Base-by-base conservation (phyloP, 2,888 invertebrate species). In the Drosophila nr. perissopoda region DNA sequence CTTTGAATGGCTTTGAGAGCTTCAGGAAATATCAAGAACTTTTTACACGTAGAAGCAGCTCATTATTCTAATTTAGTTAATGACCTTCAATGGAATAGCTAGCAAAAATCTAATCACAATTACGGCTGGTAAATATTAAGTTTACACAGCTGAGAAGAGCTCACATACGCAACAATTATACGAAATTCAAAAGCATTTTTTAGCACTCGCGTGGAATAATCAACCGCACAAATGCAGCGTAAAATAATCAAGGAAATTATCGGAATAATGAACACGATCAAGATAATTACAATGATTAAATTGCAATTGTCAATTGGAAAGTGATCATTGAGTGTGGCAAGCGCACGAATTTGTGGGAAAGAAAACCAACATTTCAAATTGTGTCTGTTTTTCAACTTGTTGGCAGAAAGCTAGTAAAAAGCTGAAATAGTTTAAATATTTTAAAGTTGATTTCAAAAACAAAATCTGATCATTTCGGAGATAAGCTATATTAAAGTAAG, bases 201-300 rank as follows among this genome's bases (percentile, higher is more conserved):
- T 54, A 36, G 34, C 53, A 54, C 53, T 53, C 21, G 25, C 16
- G 0, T 18, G 7, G 27, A 27, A 18, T 18, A 27, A 11, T n/a
- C 18, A n/a, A n/a, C 36, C 2, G 8, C 7, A 11, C 29, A 38
- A 40, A n/a, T 56, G 38, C 56, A 38, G 56, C 38, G 56, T 38
- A n/a, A 56, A 56, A 40, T 56, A 56, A 56, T 40, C 56, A 56
- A 38, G 38, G n/a, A 56, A 56, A 56, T 56, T 38, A 56, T 38
- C 27, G 18, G 54, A 10, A 16, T 21, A 53, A 53, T 34, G 53
- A 7, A 18, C 21, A 33, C 34, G 34, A 10, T 53, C 53, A 25
- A 21, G 53, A 53, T 53, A 53, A 53, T 62, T 53, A 16, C 34
- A 34, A 13, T 34, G 34, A 36, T 53, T 18, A 53, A 36, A 36